Evolutionary conservation across 2,888 invertebrate genomes (phyloP), one percentile per base, ranked within the genome.

Genomic region (Ganaspis brasiliensis): DNA sequence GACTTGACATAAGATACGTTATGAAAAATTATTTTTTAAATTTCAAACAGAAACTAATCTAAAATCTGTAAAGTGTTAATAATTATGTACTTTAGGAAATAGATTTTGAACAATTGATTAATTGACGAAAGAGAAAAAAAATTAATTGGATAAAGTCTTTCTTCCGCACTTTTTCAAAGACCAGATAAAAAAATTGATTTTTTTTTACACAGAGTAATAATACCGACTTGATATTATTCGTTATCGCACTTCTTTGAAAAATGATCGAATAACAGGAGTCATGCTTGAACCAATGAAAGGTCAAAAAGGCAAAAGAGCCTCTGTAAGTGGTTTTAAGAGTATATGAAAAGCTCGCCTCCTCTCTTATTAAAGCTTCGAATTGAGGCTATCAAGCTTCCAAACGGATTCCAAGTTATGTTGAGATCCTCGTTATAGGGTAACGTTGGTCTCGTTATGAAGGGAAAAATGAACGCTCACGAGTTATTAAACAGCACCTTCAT

Each of bases 301-400:
- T 40, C 37, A 21, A 16, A 16, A 61, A 37, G n/a, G 37, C 19
- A 52, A 52, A 61, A 61, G 37, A 37, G 37, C 61, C 61, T 40
- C 31, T 19, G 61, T 37, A 35, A 37, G 61, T 67, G 40, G 21
- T 21, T 45, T 67, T 67, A 67, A 67, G 67, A 67, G 40, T 67
- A 8, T 24, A 45, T 67, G 67, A 67, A 67, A 67, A 67, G 45
- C 63, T 56, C 63, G 31, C 49, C 63, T 63, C 49, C 52, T n/a
- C 21, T 63, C 74, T 74, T 74, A 74, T 74, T 74, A 73, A 74
- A 74, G 45, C 74, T 49, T 74, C 74, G 35, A 74, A 74, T 74
- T 61, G 61, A 67, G 26, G 61, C 45, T 63, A 55, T 52, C 37
- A 55, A 63, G 35, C 63, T 45, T 37, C 52, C 31, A 67, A 74